Conservation (phyloP, 2,113 vertebrate species). For the Mus musculus region GRCm39 chr8:74069501-74070000, state of each 20-base stretch:
- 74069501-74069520: too few relatives aligned
- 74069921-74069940: not conserved
- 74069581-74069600: not conserved
- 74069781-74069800: not conserved
- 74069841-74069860: not conserved
- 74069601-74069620: not conserved
- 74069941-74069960: not conserved
- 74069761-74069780: not conserved
- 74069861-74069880: not conserved
- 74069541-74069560: not conserved
- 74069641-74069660: not conserved
- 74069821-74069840: not conserved
- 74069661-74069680: not conserved
- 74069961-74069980: not conserved
- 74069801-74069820: not conserved
- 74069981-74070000: not conserved
- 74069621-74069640: not conserved
- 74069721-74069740: not conserved
- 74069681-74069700: not conserved
- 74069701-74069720: not conserved
- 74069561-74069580: not conserved
- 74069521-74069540: fast-evolving
- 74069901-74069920: not conserved
- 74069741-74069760: not conserved
- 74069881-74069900: not conserved